Evolutionary conservation across 2,113 vertebrate genomes (phyloP).

Genomic region (Acrocephalus arundinaceus): DNA sequence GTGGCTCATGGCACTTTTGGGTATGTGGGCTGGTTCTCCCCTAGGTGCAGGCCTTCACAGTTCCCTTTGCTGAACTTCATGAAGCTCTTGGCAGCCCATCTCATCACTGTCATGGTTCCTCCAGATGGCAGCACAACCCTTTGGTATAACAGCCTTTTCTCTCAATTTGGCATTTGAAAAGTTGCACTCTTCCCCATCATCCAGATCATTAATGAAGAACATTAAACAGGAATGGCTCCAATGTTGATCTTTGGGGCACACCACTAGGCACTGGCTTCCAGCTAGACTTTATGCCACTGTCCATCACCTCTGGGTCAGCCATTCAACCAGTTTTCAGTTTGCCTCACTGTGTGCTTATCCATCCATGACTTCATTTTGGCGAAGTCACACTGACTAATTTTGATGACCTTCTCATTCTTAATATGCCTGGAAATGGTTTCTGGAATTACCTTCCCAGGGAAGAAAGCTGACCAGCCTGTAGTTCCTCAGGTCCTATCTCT

Average conservation of each 20-base stretch:
- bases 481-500: background rate
- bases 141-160: background rate
- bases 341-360: background rate
- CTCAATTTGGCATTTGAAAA: background rate
- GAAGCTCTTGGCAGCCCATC: background rate
- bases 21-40: background rate
- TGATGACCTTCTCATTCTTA: background rate
- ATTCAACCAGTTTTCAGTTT: background rate
- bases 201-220: background rate
- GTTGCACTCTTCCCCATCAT: background rate
- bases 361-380: background rate
- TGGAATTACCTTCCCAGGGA: background rate
- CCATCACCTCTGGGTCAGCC: background rate
- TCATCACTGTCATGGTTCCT: background rate
- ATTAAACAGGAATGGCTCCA: background rate
- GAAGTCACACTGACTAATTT: background rate
- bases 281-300: background rate
- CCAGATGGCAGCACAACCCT: background rate
- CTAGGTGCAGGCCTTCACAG: background rate
- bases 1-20: accelerated
- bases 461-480: background rate
- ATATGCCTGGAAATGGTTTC: background rate
- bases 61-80: background rate
- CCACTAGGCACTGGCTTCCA: background rate
- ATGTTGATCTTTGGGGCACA: background rate